Percentiles rank a stretch among this genome's conserved stretches.
Evolutionary conservation across 1,140 invertebrate genomes (phyloP).

Genomic region (Caerostris darwini): DNA sequence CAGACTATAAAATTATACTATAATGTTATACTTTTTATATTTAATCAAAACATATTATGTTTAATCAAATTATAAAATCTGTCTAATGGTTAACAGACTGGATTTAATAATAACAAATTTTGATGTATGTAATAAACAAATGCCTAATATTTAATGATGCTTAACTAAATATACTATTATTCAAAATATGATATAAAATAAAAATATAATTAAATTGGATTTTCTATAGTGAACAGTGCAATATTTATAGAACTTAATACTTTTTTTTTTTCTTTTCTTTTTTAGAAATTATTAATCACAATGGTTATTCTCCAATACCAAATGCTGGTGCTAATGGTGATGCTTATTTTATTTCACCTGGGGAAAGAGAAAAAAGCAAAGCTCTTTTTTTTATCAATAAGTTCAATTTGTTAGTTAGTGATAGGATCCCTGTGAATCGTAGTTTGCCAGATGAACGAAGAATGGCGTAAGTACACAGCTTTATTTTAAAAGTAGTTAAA

Average conservation of each 20-base stretch:
- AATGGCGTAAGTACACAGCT: conserved; percentile 84
- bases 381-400: conserved; percentile 92
- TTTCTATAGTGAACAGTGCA: neutral
- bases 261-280: neutral
- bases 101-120: too few relatives aligned
- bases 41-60: too few relatives aligned
- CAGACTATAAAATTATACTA: too few relatives aligned
- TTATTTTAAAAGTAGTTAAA: neutral
- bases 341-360: conserved; percentile 89
- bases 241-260: neutral
- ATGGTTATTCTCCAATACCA: conserved; percentile 89
- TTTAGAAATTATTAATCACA: conserved; percentile 90
- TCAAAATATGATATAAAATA: too few relatives aligned
- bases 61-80: too few relatives aligned
- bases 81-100: too few relatives aligned
- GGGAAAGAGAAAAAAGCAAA: conserved; percentile 89
- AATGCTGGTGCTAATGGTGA: conserved; percentile 90
- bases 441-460: conserved; percentile 93
- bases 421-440: conserved; percentile 94
- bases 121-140: too few relatives aligned
- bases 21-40: too few relatives aligned
- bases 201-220: too few relatives aligned
- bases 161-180: too few relatives aligned
- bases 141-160: too few relatives aligned
- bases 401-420: conserved; percentile 95